phyloP scores from a whole-genome alignment of 1,140 invertebrate species.

The Steinernema khuongi region DNA sequence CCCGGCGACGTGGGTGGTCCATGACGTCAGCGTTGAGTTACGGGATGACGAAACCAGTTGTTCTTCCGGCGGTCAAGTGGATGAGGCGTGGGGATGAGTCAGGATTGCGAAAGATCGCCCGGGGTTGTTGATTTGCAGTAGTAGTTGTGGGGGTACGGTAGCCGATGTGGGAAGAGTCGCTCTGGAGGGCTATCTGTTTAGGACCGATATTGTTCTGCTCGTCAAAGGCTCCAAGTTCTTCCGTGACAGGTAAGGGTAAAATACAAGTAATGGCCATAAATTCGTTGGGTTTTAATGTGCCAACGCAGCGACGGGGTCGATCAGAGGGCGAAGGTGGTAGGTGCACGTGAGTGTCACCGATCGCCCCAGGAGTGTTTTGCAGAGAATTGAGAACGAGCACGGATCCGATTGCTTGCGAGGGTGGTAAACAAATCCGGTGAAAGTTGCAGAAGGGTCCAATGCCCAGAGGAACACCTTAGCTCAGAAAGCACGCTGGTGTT shows the following conservation, averaged over 20 bases:
- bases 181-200: not conserved
- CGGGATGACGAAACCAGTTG: not conserved
- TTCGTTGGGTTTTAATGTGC: too few species aligned
- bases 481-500: too few species aligned
- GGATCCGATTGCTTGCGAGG: constrained; percentile 2
- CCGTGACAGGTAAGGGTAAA: too few species aligned
- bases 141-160: not conserved
- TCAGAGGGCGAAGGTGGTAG: not conserved
- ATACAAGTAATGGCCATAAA: too few species aligned
- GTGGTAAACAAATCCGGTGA: not conserved
- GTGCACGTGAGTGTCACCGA: constrained; percentile 1
- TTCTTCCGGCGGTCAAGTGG: not conserved
- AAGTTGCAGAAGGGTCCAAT: not conserved
- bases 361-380: not conserved
- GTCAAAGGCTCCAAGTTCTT: too few species aligned
- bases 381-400: not conserved
- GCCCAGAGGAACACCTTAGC: too few species aligned
- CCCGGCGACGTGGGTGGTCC: not conserved
- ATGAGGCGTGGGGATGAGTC: not conserved
- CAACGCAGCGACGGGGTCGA: not conserved
- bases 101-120: not conserved
- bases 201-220: too few species aligned
- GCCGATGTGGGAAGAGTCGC: not conserved
- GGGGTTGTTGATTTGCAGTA: not conserved
- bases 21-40: not conserved